Conservation (phyloP, 2,888 invertebrate species). For the Sminthurinus aureus region DNA sequence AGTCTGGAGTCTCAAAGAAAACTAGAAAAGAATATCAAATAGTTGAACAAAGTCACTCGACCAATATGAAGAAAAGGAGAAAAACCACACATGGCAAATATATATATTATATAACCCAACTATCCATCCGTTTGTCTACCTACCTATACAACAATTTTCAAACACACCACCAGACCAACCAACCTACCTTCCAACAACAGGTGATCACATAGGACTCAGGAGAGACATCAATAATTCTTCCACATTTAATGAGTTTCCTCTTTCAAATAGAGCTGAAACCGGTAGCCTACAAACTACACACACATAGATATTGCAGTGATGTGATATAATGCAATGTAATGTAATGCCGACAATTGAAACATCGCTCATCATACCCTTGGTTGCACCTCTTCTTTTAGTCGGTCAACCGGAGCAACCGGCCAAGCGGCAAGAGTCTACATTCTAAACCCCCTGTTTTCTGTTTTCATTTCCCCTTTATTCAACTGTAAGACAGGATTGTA, state of each 20-base stretch:
- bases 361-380: neutral
- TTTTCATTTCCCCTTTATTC: too few species aligned
- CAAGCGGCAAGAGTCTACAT: neutral
- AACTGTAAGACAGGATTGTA: too few species aligned
- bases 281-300: too few species aligned
- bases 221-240: constrained; percentile 37
- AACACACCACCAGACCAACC: neutral
- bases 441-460: neutral
- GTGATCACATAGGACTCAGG: constrained; percentile 21
- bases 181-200: constrained; percentile 7
- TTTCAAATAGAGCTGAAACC: neutral
- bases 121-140: neutral
- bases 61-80: neutral
- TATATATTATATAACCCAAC: too few species aligned
- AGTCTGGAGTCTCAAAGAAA: too few species aligned
- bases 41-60: neutral
- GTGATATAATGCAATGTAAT: too few species aligned
- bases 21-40: neutral
- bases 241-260: constrained; percentile 20
- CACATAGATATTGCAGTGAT: too few species aligned
- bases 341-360: neutral
- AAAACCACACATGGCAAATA: neutral
- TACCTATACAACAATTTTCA: neutral
- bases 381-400: neutral
- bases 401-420: too few species aligned